Evolutionary conservation across 1,140 invertebrate species (phyloP).

Genomic region (Meloidogyne hapla): DNA sequence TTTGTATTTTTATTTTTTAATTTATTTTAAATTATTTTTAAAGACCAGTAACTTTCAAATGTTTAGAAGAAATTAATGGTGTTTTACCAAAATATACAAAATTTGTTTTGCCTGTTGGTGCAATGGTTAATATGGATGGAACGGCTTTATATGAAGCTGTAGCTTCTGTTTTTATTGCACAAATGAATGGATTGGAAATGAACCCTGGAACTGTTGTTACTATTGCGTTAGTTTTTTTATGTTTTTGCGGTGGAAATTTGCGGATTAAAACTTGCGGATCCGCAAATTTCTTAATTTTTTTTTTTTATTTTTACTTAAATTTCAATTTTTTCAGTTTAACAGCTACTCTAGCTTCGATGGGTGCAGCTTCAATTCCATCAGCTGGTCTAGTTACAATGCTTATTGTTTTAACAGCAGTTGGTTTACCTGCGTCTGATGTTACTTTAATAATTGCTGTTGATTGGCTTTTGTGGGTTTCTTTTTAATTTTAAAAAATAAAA

Average conservation of each 20-base stretch:
- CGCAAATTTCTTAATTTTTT: too few species aligned
- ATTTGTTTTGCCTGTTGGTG: constrained; percentile 87
- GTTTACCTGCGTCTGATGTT: constrained; percentile 84
- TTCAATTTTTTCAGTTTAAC: constrained; percentile 74
- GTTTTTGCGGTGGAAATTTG: too few species aligned
- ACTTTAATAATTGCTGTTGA: constrained; percentile 90
- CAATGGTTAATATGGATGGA: constrained; percentile 65
- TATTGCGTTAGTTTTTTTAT: constrained; percentile 73
- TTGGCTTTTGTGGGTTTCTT: constrained; percentile 82
- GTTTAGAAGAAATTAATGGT: constrained; percentile 67
- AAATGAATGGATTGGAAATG: constrained; percentile 70
- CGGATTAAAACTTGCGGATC: too few species aligned
- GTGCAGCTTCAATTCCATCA: constrained; percentile 86
- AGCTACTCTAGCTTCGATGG: constrained; percentile 90
- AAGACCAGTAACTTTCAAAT: constrained; percentile 34
- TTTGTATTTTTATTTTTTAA: constrained; percentile 82
- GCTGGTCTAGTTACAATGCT: constrained; percentile 95
- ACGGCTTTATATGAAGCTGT: constrained; percentile 69
- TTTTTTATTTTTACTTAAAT: too few species aligned
- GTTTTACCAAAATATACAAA: constrained; percentile 74
- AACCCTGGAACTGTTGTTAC: constrained; percentile 72
- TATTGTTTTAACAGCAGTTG: constrained; percentile 90
- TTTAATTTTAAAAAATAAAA: constrained; percentile 3
- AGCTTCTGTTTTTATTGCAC: constrained; percentile 69
- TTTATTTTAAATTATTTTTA: neutral